A percentile compares a stretch with the other conserved stretches of the same genome.
Conservation (phyloP, 2,888 invertebrate species). For the Mermis nigrescens region DNA sequence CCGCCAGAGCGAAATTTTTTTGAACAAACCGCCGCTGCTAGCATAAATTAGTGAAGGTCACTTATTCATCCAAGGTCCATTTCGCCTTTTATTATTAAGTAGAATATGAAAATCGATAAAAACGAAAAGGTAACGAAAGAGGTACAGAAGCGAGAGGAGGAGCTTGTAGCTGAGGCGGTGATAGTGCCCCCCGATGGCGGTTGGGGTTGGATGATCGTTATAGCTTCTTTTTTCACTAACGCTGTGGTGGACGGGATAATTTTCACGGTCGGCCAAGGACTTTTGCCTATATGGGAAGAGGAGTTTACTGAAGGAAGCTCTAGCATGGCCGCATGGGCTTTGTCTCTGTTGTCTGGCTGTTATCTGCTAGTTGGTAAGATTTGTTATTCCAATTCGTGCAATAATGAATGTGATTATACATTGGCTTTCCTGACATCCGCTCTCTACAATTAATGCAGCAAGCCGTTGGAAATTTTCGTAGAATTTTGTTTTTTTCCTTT, state of each 20-base stretch:
- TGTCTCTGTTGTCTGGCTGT: conserved; percentile 78
- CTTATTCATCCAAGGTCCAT: no score
- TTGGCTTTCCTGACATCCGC: no score
- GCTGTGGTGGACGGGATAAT: conserved; percentile 74
- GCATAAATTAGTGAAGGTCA: no score
- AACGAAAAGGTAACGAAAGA: background rate
- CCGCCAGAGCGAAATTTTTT: no score
- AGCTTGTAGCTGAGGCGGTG: conserved; percentile 22
- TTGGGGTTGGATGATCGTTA: conserved; percentile 46
- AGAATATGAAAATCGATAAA: no score
- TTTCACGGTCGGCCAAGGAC: conserved; percentile 35
- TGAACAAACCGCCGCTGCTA: no score
- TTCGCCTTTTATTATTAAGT: no score
- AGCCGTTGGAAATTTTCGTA: no score
- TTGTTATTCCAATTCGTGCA: conserved; percentile 1
- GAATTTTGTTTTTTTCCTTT: no score
- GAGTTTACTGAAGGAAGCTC: conserved; percentile 68
- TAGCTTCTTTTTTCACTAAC: conserved; percentile 90
- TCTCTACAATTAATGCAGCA: no score
- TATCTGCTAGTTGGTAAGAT: conserved; percentile 68
- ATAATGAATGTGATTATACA: no score
- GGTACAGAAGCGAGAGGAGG: conserved; percentile 14
- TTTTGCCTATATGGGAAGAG: conserved; percentile 35
- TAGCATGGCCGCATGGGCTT: conserved; percentile 60
- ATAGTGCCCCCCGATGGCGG: conserved; percentile 26